Evolutionary conservation across 2,797 vertebrate species (phyloP).

Genomic region (Babyrousa celebensis): DNA sequence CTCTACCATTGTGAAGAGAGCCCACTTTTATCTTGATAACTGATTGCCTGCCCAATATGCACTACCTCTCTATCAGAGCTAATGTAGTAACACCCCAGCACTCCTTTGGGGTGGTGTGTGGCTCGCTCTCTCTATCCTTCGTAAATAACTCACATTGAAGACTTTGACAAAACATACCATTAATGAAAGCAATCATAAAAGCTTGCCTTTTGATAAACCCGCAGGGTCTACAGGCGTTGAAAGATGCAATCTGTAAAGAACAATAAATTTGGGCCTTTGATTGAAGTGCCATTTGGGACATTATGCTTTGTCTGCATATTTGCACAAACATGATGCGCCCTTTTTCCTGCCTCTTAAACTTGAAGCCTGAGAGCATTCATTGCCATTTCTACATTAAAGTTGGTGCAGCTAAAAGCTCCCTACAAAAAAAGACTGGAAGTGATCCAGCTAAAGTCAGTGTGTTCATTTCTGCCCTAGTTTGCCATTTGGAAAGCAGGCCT

Average conservation of each 20-base stretch:
- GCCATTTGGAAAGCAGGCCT: slow-evolving; percentile 93
- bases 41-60: slow-evolving; percentile 93
- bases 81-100: slow-evolving; percentile 93
- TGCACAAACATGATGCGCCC: slow-evolving; percentile 92
- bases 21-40: slow-evolving; percentile 94
- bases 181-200: slow-evolving; percentile 96
- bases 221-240: slow-evolving; percentile 95
- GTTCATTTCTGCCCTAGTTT: slow-evolving; percentile 94
- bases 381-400: slow-evolving; percentile 94
- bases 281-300: slow-evolving; percentile 94
- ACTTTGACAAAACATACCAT: slow-evolving; percentile 96
- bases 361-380: slow-evolving; percentile 91
- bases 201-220: slow-evolving; percentile 96
- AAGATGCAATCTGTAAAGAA: slow-evolving; percentile 93
- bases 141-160: slow-evolving; percentile 93
- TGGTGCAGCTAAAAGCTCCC: slow-evolving; percentile 93
- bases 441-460: slow-evolving; percentile 92
- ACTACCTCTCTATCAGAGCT: slow-evolving; percentile 92
- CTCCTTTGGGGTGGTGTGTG: slow-evolving; percentile 92
- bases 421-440: slow-evolving; percentile 96
- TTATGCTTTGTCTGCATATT: slow-evolving; percentile 93
- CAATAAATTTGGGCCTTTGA: slow-evolving; percentile 94
- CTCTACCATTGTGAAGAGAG: slow-evolving; percentile 90
- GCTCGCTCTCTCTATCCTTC: slow-evolving; percentile 92
- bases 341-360: slow-evolving; percentile 91